These are phyloP conservation scores for Ibidorhyncha struthersii DNA, from an alignment of 2,113 vertebrate species.

Conservation along the genomic window DNA sequence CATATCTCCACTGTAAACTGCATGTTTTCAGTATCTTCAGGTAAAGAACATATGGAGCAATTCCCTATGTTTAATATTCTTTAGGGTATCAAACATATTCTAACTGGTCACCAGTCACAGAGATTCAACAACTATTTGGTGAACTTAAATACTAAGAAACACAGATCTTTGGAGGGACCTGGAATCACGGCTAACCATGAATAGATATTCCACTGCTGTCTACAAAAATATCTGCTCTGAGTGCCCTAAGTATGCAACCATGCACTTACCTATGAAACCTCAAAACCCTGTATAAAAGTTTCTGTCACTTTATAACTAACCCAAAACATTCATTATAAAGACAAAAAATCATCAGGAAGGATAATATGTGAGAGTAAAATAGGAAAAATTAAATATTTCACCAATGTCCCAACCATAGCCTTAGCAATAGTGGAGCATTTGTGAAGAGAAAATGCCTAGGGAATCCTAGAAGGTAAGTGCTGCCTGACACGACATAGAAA, in stretches of 20 bases:
- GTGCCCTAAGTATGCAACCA: too few species aligned
- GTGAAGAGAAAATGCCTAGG: not conserved
- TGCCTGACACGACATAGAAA: not conserved
- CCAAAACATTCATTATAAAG: not conserved
- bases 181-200: too few species aligned
- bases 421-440: not conserved
- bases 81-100: not conserved
- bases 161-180: too few species aligned
- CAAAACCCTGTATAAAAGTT: too few species aligned
- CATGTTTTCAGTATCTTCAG: not conserved
- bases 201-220: too few species aligned
- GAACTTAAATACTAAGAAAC: too few species aligned
- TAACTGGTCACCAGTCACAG: too few species aligned
- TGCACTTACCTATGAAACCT: too few species aligned
- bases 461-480: not conserved
- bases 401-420: not conserved
- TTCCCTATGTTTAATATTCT: not conserved
- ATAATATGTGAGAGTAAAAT: not conserved
- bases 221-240: too few species aligned
- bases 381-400: not conserved
- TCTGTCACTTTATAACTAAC: not conserved
- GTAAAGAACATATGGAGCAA: not conserved
- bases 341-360: not conserved
- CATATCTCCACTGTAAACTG: not conserved
- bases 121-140: too few species aligned